These are phyloP conservation scores for Ceryle rudis DNA, from an alignment of 2,797 vertebrate species.

Conservation along the genomic window DNA sequence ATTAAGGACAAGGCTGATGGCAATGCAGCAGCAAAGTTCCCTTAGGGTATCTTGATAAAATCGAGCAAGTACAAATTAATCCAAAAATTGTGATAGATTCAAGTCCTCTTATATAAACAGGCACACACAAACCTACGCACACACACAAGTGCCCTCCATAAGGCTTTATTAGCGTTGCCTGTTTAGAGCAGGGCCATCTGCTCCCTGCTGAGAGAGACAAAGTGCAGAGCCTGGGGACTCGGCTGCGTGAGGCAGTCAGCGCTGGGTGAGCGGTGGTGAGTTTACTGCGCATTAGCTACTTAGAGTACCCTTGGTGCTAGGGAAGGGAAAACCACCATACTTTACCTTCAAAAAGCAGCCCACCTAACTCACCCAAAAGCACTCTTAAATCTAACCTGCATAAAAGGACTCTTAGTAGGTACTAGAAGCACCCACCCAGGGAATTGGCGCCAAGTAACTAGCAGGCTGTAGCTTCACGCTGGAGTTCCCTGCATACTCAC, in stretches of 20 bases:
- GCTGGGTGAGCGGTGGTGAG: not conserved
- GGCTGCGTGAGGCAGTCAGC: not conserved
- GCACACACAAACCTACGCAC: not conserved
- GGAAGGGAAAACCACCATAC: not conserved
- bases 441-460: not conserved
- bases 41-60: not conserved
- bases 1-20: not conserved
- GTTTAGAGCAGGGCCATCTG: slow-evolving; percentile 44
- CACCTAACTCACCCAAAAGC: not conserved
- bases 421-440: not conserved
- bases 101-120: not conserved
- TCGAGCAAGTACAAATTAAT: not conserved
- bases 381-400: not conserved
- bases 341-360: not conserved
- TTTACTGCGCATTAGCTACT: not conserved
- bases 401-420: not conserved
- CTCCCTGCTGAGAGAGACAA: slow-evolving; percentile 19
- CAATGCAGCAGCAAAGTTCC: not conserved
- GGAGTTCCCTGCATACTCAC: not conserved
- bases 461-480: not conserved
- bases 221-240: not conserved
- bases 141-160: not conserved
- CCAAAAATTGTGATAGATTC: not conserved
- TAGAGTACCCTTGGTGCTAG: not conserved
- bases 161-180: not conserved